Evolutionary conservation across 2,888 invertebrate species (phyloP), one percentile per base, ranked within the genome.

Genomic region (Tachina fera): DNA sequence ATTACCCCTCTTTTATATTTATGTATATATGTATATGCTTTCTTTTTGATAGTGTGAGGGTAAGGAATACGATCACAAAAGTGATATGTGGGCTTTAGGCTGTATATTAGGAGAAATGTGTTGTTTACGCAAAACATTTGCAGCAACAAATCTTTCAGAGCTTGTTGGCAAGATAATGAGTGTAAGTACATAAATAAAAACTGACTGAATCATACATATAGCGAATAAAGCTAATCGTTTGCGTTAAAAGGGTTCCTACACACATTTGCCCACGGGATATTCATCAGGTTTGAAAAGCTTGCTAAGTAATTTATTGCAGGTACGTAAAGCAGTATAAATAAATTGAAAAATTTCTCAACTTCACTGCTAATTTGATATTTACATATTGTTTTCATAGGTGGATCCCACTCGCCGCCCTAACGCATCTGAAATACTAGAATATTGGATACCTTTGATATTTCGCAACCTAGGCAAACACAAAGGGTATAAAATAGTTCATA

Each of bases 81-180:
- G 96, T 49, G 96, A 96, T 90, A 95, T 96, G 87, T 96, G 96
- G 96, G 96, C 96, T 0, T 91, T 96, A 78, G 96, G 96, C 14
- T 96, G 96, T 91, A 95, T 96, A 88, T 92, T 96, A 58, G 96
- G 96, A 89, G 96, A 96, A 92, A 95, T 96, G 94, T 95, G 95
- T 31, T 95, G 95, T 89, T 92, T 96, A 31, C 95, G 95, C 89
- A 96, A 95, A 91, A 95, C 96, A 1, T 96, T 96, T 92, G 95
- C 96, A 87, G 96, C 96, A 0, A 94, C 95, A 49, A 96, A 95
- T 92, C 92, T 96, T 19, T 96, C 96, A 4, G 95, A 95, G 43
- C 92, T 96, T 39, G 96, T 96, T 47, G 95, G 95, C 85, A 96
- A 96, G 92, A 96, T 96, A 53, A 95, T 96, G 94, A 94, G 94